phyloP scores from a whole-genome alignment of 53 echinoderm and acorn worm genomes.

The Astropecten irregularis region DNA sequence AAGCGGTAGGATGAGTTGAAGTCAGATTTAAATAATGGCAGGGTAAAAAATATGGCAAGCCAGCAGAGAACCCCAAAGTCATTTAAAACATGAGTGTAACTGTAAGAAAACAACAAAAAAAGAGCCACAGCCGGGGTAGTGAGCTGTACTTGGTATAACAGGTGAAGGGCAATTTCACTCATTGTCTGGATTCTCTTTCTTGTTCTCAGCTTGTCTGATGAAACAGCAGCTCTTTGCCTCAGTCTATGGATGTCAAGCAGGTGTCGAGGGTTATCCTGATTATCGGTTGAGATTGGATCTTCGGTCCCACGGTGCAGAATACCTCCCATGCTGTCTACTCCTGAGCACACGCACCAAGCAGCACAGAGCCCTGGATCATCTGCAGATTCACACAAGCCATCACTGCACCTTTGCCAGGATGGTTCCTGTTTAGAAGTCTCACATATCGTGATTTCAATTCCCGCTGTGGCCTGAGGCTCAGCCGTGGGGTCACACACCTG shows the following conservation, averaged over 20 bases:
- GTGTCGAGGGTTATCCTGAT: background rate
- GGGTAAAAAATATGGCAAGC: slow-evolving; percentile 30
- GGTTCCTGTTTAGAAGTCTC: slow-evolving; percentile 47
- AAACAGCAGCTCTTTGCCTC: no score
- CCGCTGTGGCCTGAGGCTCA: slow-evolving; percentile 49
- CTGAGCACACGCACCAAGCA: slow-evolving; percentile 44
- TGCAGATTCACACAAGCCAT: background rate
- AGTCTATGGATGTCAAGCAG: background rate
- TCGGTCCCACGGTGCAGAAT: background rate
- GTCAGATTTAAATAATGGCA: slow-evolving; percentile 6
- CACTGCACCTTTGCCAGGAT: slow-evolving; percentile 4
- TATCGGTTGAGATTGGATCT: no score
- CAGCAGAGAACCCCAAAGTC: slow-evolving; percentile 30
- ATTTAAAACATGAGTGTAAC: background rate
- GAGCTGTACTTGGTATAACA: background rate
- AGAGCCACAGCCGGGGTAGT: background rate
- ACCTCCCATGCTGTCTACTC: slow-evolving; percentile 27
- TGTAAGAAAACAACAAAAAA: background rate
- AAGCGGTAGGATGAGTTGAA: slow-evolving; percentile 45
- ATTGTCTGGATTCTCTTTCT: background rate
- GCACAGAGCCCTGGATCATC: slow-evolving; percentile 46
- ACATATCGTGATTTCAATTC: slow-evolving; percentile 55
- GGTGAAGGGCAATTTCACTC: background rate
- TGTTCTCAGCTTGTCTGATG: no score
- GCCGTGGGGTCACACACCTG: slow-evolving; percentile 34